Percentiles rank a stretch among this genome's conserved stretches.
Evolutionary conservation across 2,888 invertebrate species (phyloP).

Genomic region (Physocephala rufipes): DNA sequence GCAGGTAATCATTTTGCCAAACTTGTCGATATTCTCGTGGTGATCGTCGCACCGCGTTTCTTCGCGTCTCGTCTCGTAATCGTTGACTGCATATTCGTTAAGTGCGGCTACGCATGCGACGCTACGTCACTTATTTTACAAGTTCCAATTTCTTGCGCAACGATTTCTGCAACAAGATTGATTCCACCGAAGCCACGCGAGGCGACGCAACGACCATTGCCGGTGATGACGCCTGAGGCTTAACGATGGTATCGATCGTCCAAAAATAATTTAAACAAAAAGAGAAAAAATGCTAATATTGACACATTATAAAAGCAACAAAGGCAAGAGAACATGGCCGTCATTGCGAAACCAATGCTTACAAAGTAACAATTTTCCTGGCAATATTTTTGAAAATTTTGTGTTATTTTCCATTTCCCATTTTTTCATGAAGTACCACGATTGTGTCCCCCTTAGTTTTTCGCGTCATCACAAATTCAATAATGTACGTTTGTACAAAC

Average conservation of each 20-base stretch:
- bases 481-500: too few species aligned
- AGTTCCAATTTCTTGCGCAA: neutral
- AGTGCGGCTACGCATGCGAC: neutral
- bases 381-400: too few species aligned
- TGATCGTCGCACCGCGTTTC: neutral
- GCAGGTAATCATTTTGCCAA: conserved; percentile 6
- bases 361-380: too few species aligned
- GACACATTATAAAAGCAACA: neutral
- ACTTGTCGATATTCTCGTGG: conserved; percentile 4
- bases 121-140: neutral
- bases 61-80: neutral
- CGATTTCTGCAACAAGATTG: neutral
- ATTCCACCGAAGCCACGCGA: too few species aligned
- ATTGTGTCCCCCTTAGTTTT: too few species aligned
- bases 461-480: too few species aligned
- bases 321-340: neutral
- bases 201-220: neutral
- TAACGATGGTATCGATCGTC: conserved; percentile 12
- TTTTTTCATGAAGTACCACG: too few species aligned
- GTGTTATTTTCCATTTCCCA: too few species aligned
- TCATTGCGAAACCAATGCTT: too few species aligned
- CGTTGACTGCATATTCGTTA: neutral
- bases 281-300: conserved; percentile 19
- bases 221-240: conserved; percentile 29
- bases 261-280: conserved; percentile 17